These are phyloP conservation scores for Andricus curvator DNA, from an alignment of 2,888 invertebrate species.

Conservation along the genomic window DNA sequence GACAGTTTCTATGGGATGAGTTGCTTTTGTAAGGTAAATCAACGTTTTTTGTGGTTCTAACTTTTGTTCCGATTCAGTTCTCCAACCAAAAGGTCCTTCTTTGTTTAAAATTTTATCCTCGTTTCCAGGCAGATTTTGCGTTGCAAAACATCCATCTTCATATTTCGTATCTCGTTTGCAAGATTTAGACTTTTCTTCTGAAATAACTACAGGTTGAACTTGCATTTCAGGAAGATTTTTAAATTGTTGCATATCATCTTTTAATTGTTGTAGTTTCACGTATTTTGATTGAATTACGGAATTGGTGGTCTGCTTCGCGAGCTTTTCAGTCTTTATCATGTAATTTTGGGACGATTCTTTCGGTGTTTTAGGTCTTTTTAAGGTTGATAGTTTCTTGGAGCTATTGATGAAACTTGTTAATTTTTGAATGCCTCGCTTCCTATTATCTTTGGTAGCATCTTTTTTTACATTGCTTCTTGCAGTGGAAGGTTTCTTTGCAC, in stretches of 20 bases:
- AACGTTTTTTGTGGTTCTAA: conserved; percentile 65
- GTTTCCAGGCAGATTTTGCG: neutral
- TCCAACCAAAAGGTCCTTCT: conserved; percentile 64
- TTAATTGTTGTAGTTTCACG: conserved; percentile 47
- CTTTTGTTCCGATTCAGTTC: conserved; percentile 64
- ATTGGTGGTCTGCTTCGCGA: neutral
- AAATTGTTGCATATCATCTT: conserved; percentile 66
- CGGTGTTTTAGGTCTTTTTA: neutral
- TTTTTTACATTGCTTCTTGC: neutral
- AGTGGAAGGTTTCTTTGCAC: neutral
- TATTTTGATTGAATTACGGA: neutral
- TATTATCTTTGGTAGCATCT: neutral
- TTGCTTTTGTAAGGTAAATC: conserved; percentile 62
- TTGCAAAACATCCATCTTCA: conserved; percentile 13
- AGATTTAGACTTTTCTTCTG: conserved; percentile 46
- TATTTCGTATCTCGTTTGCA: conserved; percentile 43
- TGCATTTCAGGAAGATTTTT: conserved; percentile 51
- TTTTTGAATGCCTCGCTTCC: neutral
- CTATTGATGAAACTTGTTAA: neutral
- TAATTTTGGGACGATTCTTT: conserved; percentile 26
- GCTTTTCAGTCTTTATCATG: neutral
- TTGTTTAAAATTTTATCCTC: conserved; percentile 2
- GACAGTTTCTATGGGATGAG: conserved; percentile 60
- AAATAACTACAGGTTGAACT: conserved; percentile 59
- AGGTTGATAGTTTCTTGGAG: neutral